phyloP scores from a whole-genome alignment of 2,797 vertebrate genomes.

The Eulemur albifrons region DNA sequence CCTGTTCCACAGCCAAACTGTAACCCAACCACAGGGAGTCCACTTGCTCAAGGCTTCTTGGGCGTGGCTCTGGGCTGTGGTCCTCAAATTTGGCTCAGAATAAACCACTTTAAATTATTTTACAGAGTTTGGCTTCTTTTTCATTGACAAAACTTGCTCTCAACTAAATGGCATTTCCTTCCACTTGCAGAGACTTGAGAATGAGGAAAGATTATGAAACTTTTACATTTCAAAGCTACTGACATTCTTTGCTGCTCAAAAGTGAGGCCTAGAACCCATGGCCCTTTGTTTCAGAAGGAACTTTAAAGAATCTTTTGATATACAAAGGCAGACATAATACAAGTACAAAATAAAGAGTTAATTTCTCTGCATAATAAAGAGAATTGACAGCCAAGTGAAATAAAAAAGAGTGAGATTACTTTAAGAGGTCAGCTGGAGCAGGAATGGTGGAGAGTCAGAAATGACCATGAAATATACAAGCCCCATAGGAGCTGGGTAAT shows the following conservation, averaged over 20 bases:
- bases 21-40: no score
- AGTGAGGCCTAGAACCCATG: neutral
- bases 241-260: slow-evolving; percentile 9
- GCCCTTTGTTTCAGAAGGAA: slow-evolving; percentile 59
- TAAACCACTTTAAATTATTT: no score
- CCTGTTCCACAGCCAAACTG: no score
- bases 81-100: no score
- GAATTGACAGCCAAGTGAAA: neutral
- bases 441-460: neutral
- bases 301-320: slow-evolving; percentile 68
- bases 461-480: neutral
- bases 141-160: neutral
- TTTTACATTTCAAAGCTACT: slow-evolving; percentile 53
- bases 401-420: neutral
- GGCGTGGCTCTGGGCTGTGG: no score
- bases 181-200: neutral
- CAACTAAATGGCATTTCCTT: neutral
- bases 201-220: neutral
- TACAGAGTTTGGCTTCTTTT: no score
- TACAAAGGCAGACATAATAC: neutral
- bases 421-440: neutral
- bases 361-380: slow-evolving; percentile 9
- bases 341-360: neutral
- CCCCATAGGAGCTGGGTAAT: neutral
- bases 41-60: no score